phyloP scores from a whole-genome alignment of 2,113 vertebrate genomes.

The Cryptomyrus ogoouensis region DNA sequence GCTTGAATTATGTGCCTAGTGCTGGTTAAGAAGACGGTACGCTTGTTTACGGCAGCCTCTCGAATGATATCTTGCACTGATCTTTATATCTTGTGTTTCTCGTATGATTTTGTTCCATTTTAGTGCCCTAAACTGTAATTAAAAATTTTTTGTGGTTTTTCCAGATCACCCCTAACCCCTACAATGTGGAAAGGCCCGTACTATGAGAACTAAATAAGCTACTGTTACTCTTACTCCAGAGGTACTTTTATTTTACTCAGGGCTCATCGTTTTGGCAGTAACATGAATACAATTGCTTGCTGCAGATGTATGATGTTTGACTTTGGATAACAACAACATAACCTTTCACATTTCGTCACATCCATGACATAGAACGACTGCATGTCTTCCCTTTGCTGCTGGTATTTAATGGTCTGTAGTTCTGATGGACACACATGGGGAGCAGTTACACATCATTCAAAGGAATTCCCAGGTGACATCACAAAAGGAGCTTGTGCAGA shows the following conservation, averaged over 20 bases:
- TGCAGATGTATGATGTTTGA: background rate
- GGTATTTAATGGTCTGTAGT: background rate
- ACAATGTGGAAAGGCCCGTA: background rate
- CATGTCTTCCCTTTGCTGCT: background rate
- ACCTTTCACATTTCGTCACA: background rate
- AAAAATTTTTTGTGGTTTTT: background rate
- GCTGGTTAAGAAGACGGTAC: background rate
- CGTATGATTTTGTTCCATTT: background rate
- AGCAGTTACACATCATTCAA: background rate
- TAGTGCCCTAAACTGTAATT: background rate
- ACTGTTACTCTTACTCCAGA: background rate
- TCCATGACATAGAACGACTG: background rate
- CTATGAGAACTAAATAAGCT: background rate
- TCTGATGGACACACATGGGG: background rate
- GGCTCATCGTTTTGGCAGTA: background rate
- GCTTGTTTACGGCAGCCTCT: background rate
- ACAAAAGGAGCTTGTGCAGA: background rate
- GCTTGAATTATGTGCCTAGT: background rate
- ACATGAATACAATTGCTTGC: background rate
- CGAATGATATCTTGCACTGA: background rate
- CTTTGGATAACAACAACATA: background rate
- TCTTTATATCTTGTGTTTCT: background rate
- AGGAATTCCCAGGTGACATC: background rate
- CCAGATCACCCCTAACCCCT: background rate
- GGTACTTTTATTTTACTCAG: background rate